Percentiles rank a stretch among this genome's conserved stretches.
Conservation (phyloP, 2,113 vertebrate species). For the Paramisgurnus dabryanus region DNA sequence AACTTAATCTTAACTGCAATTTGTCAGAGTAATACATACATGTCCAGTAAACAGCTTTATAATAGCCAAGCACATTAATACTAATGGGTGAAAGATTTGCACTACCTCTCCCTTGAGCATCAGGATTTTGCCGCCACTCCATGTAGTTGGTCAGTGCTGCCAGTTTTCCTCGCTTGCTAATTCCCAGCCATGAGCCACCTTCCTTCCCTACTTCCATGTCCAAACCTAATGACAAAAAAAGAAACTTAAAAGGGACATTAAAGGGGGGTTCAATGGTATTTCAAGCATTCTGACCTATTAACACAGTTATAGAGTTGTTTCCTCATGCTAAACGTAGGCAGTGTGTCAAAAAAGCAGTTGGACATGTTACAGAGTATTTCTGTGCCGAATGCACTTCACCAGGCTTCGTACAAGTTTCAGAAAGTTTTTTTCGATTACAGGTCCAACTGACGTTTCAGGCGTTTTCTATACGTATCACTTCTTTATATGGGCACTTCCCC, state of each 20-base stretch:
- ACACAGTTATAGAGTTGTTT: too few relatives aligned
- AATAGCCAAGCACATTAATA: not conserved
- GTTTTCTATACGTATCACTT: too few relatives aligned
- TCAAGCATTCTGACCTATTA: too few relatives aligned
- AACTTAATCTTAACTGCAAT: not conserved
- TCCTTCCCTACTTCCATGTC: constrained; percentile 92
- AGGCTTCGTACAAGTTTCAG: too few relatives aligned
- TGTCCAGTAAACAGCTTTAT: not conserved
- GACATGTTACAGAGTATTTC: too few relatives aligned
- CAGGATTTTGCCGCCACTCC: constrained; percentile 78
- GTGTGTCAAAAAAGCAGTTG: too few relatives aligned
- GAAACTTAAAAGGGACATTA: not conserved
- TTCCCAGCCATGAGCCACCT: constrained; percentile 95
- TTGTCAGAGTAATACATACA: not conserved
- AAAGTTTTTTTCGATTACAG: too few relatives aligned
- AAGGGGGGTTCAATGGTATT: too few relatives aligned
- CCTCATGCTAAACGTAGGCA: too few relatives aligned
- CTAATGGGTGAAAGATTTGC: not conserved
- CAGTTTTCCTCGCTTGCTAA: constrained; percentile 88
- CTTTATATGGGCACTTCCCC: too few relatives aligned
- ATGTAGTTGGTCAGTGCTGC: constrained; percentile 93
- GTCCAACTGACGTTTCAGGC: too few relatives aligned
- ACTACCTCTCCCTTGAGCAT: constrained; percentile 88
- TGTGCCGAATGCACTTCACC: too few relatives aligned
- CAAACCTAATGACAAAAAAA: constrained; percentile 75